phyloP scores from a whole-genome alignment of 2,113 vertebrate species.

The Cygnus atratus region DNA sequence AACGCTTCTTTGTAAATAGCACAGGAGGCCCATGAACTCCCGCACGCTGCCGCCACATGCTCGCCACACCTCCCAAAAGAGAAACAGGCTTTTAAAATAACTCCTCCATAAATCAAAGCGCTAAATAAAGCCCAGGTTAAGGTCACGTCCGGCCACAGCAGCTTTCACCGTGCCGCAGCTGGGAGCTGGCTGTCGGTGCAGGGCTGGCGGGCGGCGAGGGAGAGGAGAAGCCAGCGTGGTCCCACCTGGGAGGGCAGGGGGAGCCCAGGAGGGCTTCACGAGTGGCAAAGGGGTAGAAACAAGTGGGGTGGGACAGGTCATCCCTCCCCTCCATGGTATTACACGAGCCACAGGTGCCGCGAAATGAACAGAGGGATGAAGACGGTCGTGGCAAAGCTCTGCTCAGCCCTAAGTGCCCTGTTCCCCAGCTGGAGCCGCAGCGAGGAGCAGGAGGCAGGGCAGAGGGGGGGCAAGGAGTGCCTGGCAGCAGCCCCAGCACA shows the following conservation, averaged over 20 bases:
- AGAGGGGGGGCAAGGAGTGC: fast-evolving
- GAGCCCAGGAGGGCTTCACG: background rate
- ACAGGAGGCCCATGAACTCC: background rate
- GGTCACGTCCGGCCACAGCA: constrained; percentile 31
- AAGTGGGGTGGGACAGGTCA: too few species aligned
- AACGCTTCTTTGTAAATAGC: constrained; percentile 33
- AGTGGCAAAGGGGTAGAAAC: background rate
- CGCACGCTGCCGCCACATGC: background rate
- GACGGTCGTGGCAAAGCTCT: background rate
- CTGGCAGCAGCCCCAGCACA: background rate
- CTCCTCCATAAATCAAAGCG: constrained; percentile 33
- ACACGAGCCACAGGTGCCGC: background rate
- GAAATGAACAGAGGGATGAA: background rate
- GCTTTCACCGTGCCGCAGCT: constrained; percentile 37
- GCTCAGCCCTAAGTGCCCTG: background rate
- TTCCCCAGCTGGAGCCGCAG: background rate
- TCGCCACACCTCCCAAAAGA: constrained; percentile 46
- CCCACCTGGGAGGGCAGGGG: background rate
- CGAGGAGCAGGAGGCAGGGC: background rate
- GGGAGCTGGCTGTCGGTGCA: background rate
- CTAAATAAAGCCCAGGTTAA: constrained; percentile 71
- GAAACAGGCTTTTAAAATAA: constrained; percentile 55
- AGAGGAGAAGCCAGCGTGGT: background rate
- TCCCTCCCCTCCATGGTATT: background rate
- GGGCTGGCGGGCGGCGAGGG: background rate